Evolutionary conservation across 2,888 invertebrate species (phyloP), one percentile per base, ranked within the genome.

Genomic region (Erebia ligea): DNA sequence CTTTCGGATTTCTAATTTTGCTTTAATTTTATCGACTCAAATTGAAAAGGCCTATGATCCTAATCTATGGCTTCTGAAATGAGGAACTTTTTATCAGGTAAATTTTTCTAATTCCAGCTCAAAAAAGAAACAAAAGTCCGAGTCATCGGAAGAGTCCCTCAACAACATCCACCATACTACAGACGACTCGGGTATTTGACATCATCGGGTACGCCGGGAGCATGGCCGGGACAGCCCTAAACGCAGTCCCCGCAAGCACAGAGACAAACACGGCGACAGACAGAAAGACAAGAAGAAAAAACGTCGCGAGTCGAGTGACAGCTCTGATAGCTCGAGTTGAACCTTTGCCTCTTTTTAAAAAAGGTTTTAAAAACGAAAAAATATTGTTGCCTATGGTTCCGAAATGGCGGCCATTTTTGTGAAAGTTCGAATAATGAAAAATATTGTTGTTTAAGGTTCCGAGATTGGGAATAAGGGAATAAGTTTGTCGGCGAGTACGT

Each of bases 161-260:
- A 91, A 92, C 72, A 90, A 92, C 77, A 83, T 90, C 66, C 92
- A 92, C 1, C 93, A 92, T 65, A 93, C 93, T 1, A 93, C 93
- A 0, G 93, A 93, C 71, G 93, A 93, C 63, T 93, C 93, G 34
- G 93, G 93, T 67, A 93, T 93, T 89, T 93, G 93, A 93, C 93
- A 93, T 87, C 90, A 92, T 72, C 86, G 91, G 52, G 85, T 90
- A 72, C 85, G 91, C 66, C 85, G 90, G 75, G 91, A 89, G 52
- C 85, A 90, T 71, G 85, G 91, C 66, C 85, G 90, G 75, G 91
- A 89, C 25, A 91, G 91, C 80, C 91, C 90, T 1, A 85, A 82
- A 68, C 81, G 85, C 59, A 86, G 85, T 76, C 86, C 84, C 66
- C 80, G 78, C 65, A 81, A 79, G 70, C 80, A 79, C 71, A 76